Conservation (phyloP, 2,797 vertebrate genomes). For the Apogon talboti region DNA sequence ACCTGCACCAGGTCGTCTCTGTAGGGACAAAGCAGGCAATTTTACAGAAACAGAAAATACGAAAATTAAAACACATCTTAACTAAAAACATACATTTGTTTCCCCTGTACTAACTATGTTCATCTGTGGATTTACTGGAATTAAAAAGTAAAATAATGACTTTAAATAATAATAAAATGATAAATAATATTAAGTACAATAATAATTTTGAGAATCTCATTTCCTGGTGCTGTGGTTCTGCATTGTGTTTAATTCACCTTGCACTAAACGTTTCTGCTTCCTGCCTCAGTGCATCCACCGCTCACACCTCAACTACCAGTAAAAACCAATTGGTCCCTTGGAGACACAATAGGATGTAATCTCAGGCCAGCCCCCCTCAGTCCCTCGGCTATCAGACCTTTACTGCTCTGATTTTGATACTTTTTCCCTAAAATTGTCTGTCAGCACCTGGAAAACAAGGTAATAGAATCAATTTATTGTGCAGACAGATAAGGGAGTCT, state of each 20-base stretch:
- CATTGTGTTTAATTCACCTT: not conserved
- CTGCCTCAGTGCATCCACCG: conserved; percentile 7
- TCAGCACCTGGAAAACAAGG: conserved; percentile 63
- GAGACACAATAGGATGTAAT: conserved; percentile 45
- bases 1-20: conserved; percentile 96
- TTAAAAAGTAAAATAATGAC: too few relatives aligned
- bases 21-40: conserved; percentile 11
- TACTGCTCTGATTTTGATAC: conserved; percentile 49
- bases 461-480: conserved; percentile 71
- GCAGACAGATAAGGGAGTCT: conserved; percentile 55
- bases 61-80: too few relatives aligned
- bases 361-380: conserved; percentile 15
- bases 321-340: conserved; percentile 31
- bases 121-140: too few relatives aligned
- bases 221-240: not conserved
- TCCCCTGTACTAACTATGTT: too few relatives aligned
- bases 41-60: too few relatives aligned
- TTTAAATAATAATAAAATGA: too few relatives aligned
- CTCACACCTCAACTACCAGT: conserved; percentile 20
- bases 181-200: too few relatives aligned
- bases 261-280: not conserved
- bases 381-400: conserved; percentile 30
- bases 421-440: conserved; percentile 57
- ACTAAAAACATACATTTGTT: too few relatives aligned
- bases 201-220: not conserved